Conservation (phyloP, 2,888 invertebrate genomes). For the Rhagonycha lutea region DNA sequence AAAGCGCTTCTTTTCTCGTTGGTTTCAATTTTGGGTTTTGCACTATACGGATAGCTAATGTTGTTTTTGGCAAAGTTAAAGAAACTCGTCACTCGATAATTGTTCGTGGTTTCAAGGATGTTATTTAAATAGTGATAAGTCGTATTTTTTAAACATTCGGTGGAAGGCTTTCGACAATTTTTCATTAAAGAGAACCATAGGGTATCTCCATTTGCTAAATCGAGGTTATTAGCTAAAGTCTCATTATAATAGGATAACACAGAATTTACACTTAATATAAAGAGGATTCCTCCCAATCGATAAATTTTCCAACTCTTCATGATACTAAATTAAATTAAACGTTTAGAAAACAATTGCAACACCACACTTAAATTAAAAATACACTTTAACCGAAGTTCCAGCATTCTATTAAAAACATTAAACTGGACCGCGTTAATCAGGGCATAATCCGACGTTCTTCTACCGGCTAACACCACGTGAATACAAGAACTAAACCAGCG, state of each 20-base stretch:
- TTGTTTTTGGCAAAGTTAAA: slow-evolving; percentile 55
- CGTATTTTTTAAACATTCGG: slow-evolving; percentile 78
- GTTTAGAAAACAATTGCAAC: not conserved
- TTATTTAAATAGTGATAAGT: slow-evolving; percentile 74
- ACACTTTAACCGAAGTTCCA: slow-evolving; percentile 13
- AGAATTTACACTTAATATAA: slow-evolving; percentile 8
- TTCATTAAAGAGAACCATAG: slow-evolving; percentile 76
- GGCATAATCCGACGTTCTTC: slow-evolving; percentile 46
- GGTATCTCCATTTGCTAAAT: slow-evolving; percentile 59
- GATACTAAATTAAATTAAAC: not conserved
- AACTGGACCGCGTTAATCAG: slow-evolving; percentile 49
- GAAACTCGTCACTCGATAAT: slow-evolving; percentile 58
- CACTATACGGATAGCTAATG: slow-evolving; percentile 35
- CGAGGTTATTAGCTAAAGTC: slow-evolving; percentile 45
- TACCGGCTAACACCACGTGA: slow-evolving; percentile 45
- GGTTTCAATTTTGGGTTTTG: slow-evolving; percentile 7
- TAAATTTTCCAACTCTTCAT: slow-evolving; percentile 11
- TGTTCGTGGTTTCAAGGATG: slow-evolving; percentile 59
- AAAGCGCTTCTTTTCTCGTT: slow-evolving; percentile 58
- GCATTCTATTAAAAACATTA: slow-evolving; percentile 25
- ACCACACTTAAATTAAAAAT: slow-evolving; percentile 15
- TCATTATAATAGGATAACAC: slow-evolving; percentile 43
- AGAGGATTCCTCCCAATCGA: slow-evolving; percentile 8
- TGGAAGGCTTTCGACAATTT: slow-evolving; percentile 70
- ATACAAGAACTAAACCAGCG: slow-evolving; percentile 42